These are phyloP conservation scores for Chondrosia reniformis DNA, from an alignment of 37 sponge, comb jelly and placozoan species.

Conservation along the genomic window DNA sequence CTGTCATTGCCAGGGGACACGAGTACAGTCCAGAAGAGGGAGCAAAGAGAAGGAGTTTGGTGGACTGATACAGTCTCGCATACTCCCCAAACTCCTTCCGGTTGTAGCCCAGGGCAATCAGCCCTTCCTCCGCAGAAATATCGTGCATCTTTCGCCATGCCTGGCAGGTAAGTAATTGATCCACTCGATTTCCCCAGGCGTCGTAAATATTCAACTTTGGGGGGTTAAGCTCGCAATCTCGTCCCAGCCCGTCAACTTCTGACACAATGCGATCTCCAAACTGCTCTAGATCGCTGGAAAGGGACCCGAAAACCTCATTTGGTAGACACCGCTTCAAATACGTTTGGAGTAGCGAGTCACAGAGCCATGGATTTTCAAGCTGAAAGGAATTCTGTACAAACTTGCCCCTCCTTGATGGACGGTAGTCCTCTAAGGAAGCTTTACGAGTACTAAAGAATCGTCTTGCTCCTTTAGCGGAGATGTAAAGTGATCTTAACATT, in stretches of 20 bases:
- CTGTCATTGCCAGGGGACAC: conserved; percentile 99
- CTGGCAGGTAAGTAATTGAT: conserved; percentile 63
- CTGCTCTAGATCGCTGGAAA: conserved; percentile 37
- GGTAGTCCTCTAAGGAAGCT: neutral
- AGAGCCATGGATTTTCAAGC: conserved; percentile 50
- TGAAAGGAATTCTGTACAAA: conserved; percentile 54
- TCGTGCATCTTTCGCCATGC: conserved; percentile 80
- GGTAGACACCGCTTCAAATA: conserved; percentile 41
- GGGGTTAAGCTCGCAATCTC: conserved; percentile 69
- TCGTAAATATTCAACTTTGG: conserved; percentile 61
- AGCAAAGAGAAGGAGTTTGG: conserved; percentile 76
- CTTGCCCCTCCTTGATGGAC: conserved; percentile 32
- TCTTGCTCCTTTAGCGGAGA: neutral
- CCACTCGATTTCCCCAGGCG: conserved; percentile 82
- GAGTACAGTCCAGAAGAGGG: conserved; percentile 91
- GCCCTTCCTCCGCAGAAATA: conserved; percentile 84
- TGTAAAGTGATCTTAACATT: too few relatives aligned
- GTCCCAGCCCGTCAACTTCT: conserved; percentile 72
- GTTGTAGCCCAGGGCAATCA: conserved; percentile 78
- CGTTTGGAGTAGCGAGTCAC: conserved; percentile 41
- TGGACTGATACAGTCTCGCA: conserved; percentile 56
- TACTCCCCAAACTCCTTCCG: conserved; percentile 1
- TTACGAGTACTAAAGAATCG: neutral
- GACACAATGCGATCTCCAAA: conserved; percentile 63
- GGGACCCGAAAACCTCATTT: conserved; percentile 5